Conservation (phyloP, 2,797 vertebrate species). For the Sebastes kiyomatsui region DNA sequence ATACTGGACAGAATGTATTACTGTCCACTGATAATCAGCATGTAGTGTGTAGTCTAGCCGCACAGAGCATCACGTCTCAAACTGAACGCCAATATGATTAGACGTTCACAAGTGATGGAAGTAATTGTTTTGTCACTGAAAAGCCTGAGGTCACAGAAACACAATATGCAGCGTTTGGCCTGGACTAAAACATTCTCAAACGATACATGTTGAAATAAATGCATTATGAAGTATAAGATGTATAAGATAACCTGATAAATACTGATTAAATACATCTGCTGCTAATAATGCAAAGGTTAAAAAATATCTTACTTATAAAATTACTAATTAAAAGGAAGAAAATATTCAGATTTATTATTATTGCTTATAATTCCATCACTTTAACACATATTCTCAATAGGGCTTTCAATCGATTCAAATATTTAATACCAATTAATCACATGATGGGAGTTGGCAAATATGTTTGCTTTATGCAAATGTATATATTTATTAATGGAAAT, state of each 20-base stretch:
- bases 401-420: no score
- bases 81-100: slow-evolving; percentile 47
- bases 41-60: slow-evolving; percentile 38
- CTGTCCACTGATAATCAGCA: slow-evolving; percentile 51
- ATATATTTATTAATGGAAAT: no score
- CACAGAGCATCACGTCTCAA: slow-evolving; percentile 35
- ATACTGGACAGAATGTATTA: slow-evolving; percentile 52
- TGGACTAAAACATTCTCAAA: not conserved
- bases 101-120: slow-evolving; percentile 20
- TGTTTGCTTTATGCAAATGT: no score
- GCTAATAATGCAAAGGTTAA: not conserved
- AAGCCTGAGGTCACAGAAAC: slow-evolving; percentile 36
- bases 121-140: slow-evolving; percentile 36
- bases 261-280: not conserved
- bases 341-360: not conserved
- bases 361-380: not conserved
- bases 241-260: slow-evolving; percentile 1
- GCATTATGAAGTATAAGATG: not conserved
- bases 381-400: not conserved
- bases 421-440: no score
- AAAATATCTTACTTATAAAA: not conserved
- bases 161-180: slow-evolving; percentile 3
- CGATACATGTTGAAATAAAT: slow-evolving; percentile 9
- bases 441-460: no score
- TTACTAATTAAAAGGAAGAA: not conserved